Base-by-base conservation (phyloP, 1,140 invertebrate species). In the Bombus superbus region DNA sequence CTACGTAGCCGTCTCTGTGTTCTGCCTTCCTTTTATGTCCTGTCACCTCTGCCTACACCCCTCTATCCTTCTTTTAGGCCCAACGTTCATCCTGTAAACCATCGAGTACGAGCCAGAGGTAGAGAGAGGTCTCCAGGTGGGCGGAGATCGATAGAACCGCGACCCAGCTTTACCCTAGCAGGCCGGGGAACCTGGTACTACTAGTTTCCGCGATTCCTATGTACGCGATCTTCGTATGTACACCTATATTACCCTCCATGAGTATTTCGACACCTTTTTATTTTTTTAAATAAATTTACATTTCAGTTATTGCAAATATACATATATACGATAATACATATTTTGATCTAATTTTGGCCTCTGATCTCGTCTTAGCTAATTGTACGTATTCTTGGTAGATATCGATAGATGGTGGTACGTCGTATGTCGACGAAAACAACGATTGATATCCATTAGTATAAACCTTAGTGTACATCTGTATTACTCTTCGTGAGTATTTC, bases 131-230 rank as follows among this genome's bases (percentile, higher is more conserved):
- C 92, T 91, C 89, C 93, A 94, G 93, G 93, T 94, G 91, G 93
- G 91, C 88, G 91, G 91, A 93, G 94, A 95, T 94, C 94, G 94
- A 94, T 95, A 95, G 92, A 86, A 92, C 92, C 87, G 90, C 91
- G 87, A 94, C 94, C 94, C 90, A 94, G 93, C 94, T 92, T 93
- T 94, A 94, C 93, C 94, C 86, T 73, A 81, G 25, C 86, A 85
- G 81, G 83, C 90, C 89, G 86, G 88, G 91, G 87, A 89, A 93
- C 89, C 86, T 80, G 86, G 82, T 88, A 85, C 86, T 85, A 86
- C 86, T 89, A 91, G 86, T 91, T 91, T 88, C 85, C 73, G 77
- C 82, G 72, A 83, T 86, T 78, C 84, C 73, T 77, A 89, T 73
- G 86, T 72, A 38, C 42, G 18, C 15, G 42, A 22, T 53, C 47